Evolutionary conservation across 2,888 invertebrate species (phyloP), one percentile per base, ranked within the genome.

Genomic region (Tenthredo mesomela): DNA sequence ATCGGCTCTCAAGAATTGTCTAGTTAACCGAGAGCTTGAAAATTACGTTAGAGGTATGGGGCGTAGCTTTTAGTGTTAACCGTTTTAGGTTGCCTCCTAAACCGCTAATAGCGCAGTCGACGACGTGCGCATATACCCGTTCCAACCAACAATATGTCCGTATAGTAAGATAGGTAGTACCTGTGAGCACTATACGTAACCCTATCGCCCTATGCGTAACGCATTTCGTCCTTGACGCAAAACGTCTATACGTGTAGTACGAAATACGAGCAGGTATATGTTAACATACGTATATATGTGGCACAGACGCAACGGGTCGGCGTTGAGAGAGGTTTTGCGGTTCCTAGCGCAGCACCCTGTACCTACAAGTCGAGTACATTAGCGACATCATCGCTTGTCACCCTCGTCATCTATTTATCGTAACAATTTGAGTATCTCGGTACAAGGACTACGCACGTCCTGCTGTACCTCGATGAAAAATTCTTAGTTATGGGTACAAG

Each of bases 91-190:
- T 73, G 75, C 78, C 50, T 85, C 85, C 84, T 78, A 71, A 87
- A 88, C 87, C 87, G 86, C 86, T 88, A 88, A 89, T 87, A 86
- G 87, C 88, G 87, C 88, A 89, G 80, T 65, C 80, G 80, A 58
- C 80, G 58, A 61, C 29, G 50, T 77, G 33, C 18, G 33, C 25
- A 0, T 65, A 10, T 67, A 67, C 33, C 21, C 18, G 15, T 33
- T 12, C 25, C 10, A 67, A 67, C 25, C 15, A 25, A 67, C 33
- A 33, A 67, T 33, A 67, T 33, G 18, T 67, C 15, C 18, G 5
- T 37, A 70, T 33, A 33, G 10, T 47, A 47, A n/a, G 21, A 73
- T 73, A 73, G 37, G 47, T 61, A 61, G 47, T 61, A 61, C 25
- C 12, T 61, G 25, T 61, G 3, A 21, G 12, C 43, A 40, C 73